phyloP scores from a whole-genome alignment of 2,113 vertebrate species.

The Neoarius graeffei region DNA sequence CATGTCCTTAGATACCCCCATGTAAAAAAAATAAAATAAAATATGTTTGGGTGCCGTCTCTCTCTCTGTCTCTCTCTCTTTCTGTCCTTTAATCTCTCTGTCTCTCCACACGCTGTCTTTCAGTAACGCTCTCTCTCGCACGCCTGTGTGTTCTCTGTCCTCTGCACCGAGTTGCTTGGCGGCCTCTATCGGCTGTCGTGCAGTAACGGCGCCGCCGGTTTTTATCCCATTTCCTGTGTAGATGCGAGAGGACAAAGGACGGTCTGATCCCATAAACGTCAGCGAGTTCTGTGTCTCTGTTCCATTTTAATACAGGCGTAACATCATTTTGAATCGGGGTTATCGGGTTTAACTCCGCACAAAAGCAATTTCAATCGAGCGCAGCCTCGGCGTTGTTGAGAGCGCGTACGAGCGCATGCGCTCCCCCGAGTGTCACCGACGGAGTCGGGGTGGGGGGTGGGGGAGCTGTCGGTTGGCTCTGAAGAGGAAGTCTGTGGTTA shows the following conservation, averaged over 20 bases:
- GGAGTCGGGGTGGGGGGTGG: slow-evolving; percentile 54
- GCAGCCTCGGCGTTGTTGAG: background rate
- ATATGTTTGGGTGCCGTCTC: background rate
- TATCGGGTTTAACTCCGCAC: slow-evolving; percentile 2
- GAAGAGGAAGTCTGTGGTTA: slow-evolving; percentile 91
- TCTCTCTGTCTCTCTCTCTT: background rate
- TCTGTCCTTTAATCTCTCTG: background rate
- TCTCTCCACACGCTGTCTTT: slow-evolving; percentile 10
- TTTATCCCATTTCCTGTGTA: slow-evolving; percentile 45
- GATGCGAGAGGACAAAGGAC: slow-evolving; percentile 31
- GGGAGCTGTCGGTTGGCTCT: slow-evolving; percentile 76
- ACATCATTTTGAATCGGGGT: slow-evolving; percentile 13
- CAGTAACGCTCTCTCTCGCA: background rate
- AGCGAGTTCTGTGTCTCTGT: slow-evolving; percentile 2
- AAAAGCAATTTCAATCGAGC: background rate
- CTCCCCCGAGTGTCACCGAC: slow-evolving; percentile 44
- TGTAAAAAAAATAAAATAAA: background rate
- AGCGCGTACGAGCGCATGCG: background rate
- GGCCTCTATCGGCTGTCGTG: slow-evolving; percentile 42
- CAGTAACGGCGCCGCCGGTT: slow-evolving; percentile 43
- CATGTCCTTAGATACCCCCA: slow-evolving; percentile 15
- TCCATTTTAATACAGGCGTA: slow-evolving; percentile 19
- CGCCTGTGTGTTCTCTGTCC: background rate
- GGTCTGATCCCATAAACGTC: slow-evolving; percentile 28
- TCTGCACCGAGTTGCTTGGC: slow-evolving; percentile 26